phyloP scores from a whole-genome alignment of 2,113 vertebrate species.

The Oreocharis arfaki region DNA sequence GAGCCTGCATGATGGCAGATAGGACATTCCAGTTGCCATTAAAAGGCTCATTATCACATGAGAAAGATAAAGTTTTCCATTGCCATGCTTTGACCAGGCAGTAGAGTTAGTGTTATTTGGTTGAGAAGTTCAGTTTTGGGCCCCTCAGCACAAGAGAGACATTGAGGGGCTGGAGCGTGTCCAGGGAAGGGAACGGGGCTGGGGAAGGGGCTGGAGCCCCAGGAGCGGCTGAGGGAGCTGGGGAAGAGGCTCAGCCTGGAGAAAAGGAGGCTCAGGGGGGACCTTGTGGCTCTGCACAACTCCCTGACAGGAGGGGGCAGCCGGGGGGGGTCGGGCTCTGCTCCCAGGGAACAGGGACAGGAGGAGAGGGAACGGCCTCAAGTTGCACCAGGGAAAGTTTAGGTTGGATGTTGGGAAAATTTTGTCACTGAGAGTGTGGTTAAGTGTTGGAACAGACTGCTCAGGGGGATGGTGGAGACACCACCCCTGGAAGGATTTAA shows the following conservation, averaged over 20 bases:
- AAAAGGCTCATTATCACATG: not conserved
- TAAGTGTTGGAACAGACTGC: not conserved
- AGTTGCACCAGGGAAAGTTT: accelerated
- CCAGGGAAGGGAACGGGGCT: accelerated
- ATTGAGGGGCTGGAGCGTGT: accelerated
- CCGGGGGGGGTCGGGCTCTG: accelerated
- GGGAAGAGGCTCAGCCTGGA: not conserved
- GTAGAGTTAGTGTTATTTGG: not conserved
- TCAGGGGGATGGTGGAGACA: too few relatives aligned
- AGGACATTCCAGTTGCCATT: not conserved
- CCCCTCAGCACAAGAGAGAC: too few relatives aligned
- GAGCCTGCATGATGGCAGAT: not conserved
- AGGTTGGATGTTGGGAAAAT: not conserved
- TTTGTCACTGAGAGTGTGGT: not conserved
- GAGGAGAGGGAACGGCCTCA: accelerated
- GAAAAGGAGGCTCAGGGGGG: not conserved
- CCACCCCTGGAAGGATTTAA: not conserved
- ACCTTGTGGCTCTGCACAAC: not conserved
- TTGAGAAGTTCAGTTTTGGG: not conserved
- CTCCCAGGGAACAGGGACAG: not conserved
- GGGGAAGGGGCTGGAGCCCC: not conserved
- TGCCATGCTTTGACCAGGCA: not conserved
- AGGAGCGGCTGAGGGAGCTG: not conserved
- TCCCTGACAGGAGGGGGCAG: not conserved
- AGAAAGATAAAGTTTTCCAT: not conserved